phyloP scores from a whole-genome alignment of 1,140 invertebrate genomes.

The Drosophila busckii region DNA sequence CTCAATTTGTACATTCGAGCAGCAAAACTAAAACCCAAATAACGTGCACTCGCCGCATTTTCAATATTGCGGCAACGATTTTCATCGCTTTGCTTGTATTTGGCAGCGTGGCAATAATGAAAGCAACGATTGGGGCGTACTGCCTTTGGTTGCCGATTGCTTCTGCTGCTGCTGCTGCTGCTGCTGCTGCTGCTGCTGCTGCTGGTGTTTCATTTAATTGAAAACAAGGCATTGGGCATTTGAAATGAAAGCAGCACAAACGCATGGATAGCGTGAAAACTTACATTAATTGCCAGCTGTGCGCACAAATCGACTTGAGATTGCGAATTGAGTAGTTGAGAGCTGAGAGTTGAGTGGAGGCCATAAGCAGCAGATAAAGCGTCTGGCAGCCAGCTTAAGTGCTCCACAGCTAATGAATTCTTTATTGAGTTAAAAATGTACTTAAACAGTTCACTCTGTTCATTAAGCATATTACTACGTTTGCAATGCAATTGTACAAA shows the following conservation, averaged over 20 bases:
- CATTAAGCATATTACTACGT: conserved; percentile 26
- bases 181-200: no score
- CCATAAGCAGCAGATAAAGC: conserved; percentile 53
- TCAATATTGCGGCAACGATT: conserved; percentile 75
- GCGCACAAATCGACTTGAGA: conserved; percentile 41
- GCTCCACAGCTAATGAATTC: conserved; percentile 58
- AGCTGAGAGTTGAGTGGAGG: neutral
- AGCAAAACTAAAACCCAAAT: conserved; percentile 47
- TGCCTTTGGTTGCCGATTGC: conserved; percentile 1
- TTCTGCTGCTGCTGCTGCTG: no score
- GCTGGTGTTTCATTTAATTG: conserved; percentile 69
- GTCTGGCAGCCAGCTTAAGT: conserved; percentile 30
- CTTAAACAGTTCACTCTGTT: conserved; percentile 25
- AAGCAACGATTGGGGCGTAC: conserved; percentile 58
- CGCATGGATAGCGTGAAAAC: conserved; percentile 68
- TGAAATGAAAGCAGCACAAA: conserved; percentile 67
- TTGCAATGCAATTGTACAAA: no score
- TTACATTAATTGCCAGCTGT: conserved; percentile 59
- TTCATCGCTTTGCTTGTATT: conserved; percentile 69
- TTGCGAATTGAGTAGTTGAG: neutral
- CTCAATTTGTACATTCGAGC: conserved; percentile 52
- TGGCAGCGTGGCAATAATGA: conserved; percentile 69
- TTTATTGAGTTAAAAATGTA: conserved; percentile 48
- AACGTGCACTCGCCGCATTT: conserved; percentile 66
- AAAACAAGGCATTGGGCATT: conserved; percentile 63